Base-by-base conservation (phyloP, 2,113 vertebrate genomes). In the Lampris megalopsis region DNA sequence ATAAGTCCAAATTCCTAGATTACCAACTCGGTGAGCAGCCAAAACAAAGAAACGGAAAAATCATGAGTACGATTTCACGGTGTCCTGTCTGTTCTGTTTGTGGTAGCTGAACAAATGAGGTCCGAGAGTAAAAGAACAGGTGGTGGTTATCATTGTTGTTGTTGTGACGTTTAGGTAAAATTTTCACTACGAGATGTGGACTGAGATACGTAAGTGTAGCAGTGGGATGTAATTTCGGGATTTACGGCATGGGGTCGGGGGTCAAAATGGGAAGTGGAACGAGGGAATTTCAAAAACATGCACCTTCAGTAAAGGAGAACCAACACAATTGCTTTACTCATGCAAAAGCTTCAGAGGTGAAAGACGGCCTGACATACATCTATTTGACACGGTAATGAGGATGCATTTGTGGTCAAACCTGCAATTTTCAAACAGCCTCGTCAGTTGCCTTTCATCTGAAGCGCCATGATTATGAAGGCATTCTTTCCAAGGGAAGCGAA, bases 331-430 rank as follows among this genome's bases (percentile, higher is more conserved):
- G 9, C 37, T 64, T 72, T 69, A 36, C 62, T 65, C 42, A 75
- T 72, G 37, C 13, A 13, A 60, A 61, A 60, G 13, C n/a, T 60
- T 71, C 42, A 82, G 60, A 84, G 62, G 24, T 35, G 40, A 54
- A 7, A 13, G 36, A 24, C 10, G 4, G 11, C 35, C 47, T 59
- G 10, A 35, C 13, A 48, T 61, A 24, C 35, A 41, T 63, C 43
- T 37, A 13, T 54, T 37, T 50, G 63, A 63, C 24, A 47, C 48
- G 8, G 8, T 45, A 62, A 70, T 66, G 62, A 10, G 38, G 70
- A 56, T 57, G 35, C 36, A 48, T 70, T 50, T 70, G 56, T 66
- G 42, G 11, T 10, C 43, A n/a, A 43, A 61, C 38, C 38, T 61
- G 38, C 7, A 58, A 7, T 24, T 53, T 37, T 61, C 59, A 61